Evolutionary conservation across 2,113 vertebrate species (phyloP).

Genomic region (Dromas ardeola): DNA sequence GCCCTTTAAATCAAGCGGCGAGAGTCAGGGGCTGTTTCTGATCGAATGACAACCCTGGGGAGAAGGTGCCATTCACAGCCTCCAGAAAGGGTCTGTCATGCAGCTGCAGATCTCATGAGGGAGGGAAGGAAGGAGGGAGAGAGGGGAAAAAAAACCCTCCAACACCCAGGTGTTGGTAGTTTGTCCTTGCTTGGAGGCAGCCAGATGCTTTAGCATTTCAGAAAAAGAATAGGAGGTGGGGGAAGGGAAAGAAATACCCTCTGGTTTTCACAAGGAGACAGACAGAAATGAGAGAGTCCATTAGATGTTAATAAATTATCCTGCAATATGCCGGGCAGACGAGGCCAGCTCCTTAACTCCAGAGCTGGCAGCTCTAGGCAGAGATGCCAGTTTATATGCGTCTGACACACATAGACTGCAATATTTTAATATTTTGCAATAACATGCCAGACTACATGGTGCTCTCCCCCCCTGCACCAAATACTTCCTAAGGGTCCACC

Average conservation of each 20-base stretch:
- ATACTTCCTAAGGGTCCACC: not conserved
- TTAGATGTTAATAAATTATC: constrained; percentile 42
- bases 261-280: not conserved
- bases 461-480: not conserved
- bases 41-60: not conserved
- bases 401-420: not conserved
- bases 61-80: constrained; percentile 45
- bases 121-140: accelerated
- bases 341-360: not conserved
- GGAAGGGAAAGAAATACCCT: not conserved
- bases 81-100: not conserved
- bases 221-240: not conserved
- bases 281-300: constrained; percentile 16
- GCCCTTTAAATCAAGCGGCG: not conserved
- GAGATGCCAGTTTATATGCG: not conserved
- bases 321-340: not conserved
- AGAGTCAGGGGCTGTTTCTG: constrained; percentile 49
- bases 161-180: constrained; percentile 3
- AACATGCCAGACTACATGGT: not conserved
- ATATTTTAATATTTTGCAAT: not conserved
- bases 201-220: constrained; percentile 22
- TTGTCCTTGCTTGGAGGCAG: constrained; percentile 44
- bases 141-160: not conserved
- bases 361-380: not conserved
- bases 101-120: constrained; percentile 17